Evolutionary conservation across 2,888 invertebrate species (phyloP).

Genomic region (Torymus aiolomorphi): DNA sequence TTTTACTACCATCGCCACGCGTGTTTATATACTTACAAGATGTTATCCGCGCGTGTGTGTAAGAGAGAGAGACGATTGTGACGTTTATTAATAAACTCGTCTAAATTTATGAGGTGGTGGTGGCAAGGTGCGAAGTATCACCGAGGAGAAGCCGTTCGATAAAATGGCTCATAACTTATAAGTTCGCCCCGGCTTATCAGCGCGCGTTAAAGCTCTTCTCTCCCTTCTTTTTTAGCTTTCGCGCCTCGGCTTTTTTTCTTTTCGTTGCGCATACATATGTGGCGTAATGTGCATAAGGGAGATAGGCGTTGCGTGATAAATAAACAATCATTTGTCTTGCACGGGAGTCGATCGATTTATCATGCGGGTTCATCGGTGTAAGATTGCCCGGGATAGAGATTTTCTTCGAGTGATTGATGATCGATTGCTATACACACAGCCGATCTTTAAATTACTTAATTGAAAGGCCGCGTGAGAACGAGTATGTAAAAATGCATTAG

Average conservation of each 20-base stretch:
- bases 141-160: conserved; percentile 30
- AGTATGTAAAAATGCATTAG: too few species aligned
- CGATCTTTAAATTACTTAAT: conserved; percentile 16
- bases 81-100: conserved; percentile 58
- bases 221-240: too few species aligned
- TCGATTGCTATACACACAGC: not conserved
- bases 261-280: not conserved
- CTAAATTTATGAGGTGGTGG: conserved; percentile 51
- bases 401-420: conserved; percentile 9
- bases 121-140: conserved; percentile 53
- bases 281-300: not conserved
- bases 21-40: not conserved
- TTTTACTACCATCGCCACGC: conserved; percentile 25
- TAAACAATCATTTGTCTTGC: conserved; percentile 35
- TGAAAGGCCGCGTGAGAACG: not conserved
- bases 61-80: conserved; percentile 30
- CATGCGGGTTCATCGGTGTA: not conserved
- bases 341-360: not conserved
- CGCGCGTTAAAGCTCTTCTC: not conserved
- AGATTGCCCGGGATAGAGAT: not conserved
- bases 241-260: not conserved
- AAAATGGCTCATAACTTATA: conserved; percentile 51
- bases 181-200: conserved; percentile 33
- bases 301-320: conserved; percentile 9
- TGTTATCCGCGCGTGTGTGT: not conserved